Percentiles rank a stretch among this genome's conserved stretches.
These are phyloP conservation scores for Riptortus pedestris DNA, from an alignment of 1,140 invertebrate species.

Conservation along the genomic window DNA sequence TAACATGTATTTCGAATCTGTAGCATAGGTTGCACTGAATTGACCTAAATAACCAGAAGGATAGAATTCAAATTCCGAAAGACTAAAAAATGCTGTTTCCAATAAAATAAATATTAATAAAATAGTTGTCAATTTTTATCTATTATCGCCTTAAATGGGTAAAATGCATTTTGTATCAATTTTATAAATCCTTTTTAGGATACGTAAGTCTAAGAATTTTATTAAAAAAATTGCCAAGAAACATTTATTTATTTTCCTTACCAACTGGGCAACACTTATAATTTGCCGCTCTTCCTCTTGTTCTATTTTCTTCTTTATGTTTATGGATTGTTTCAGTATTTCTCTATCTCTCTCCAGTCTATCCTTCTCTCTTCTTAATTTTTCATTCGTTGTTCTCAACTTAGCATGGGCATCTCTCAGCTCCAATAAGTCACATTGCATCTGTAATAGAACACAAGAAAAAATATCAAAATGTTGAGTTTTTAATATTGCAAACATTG, in stretches of 20 bases:
- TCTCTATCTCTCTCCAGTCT: slow-evolving; percentile 73
- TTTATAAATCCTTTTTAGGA: neutral
- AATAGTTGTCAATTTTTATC: neutral
- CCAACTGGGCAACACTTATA: slow-evolving; percentile 53
- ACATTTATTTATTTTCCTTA: neutral
- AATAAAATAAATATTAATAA: no score
- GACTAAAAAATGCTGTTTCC: no score
- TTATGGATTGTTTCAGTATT: slow-evolving; percentile 44
- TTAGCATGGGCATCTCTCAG: slow-evolving; percentile 83
- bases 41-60: no score
- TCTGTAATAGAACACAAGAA: slow-evolving; percentile 43
- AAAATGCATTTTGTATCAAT: neutral
- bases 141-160: neutral
- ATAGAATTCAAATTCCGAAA: no score
- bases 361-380: slow-evolving; percentile 75
- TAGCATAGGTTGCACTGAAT: no score
- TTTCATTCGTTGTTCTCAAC: slow-evolving; percentile 81
- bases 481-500: no score
- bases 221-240: no score
- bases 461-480: slow-evolving; percentile 16
- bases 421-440: slow-evolving; percentile 79
- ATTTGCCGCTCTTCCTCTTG: slow-evolving; percentile 54
- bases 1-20: no score
- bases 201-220: no score
- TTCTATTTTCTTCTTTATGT: slow-evolving; percentile 44